These are phyloP conservation scores for Hemibagrus wyckioides DNA, from an alignment of 2,113 vertebrate genomes.

Conservation along the genomic window DNA sequence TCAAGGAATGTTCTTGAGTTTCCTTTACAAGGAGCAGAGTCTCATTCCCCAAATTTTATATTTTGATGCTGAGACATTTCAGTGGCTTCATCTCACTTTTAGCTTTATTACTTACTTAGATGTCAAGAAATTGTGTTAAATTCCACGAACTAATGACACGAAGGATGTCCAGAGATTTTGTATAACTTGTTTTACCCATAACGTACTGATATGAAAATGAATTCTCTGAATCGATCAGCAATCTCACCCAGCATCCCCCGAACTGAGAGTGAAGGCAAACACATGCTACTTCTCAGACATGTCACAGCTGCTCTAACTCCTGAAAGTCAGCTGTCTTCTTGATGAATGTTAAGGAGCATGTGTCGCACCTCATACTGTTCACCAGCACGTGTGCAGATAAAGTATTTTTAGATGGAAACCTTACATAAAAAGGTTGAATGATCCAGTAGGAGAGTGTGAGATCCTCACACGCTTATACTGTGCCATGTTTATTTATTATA, in stretches of 20 bases:
- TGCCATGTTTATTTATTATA: neutral
- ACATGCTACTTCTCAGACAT: neutral
- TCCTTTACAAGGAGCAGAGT: neutral
- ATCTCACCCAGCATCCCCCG: neutral
- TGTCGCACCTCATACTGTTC: neutral
- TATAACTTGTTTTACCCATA: neutral
- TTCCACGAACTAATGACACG: too few species aligned
- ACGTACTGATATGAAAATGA: neutral
- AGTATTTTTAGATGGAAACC: neutral
- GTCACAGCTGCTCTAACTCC: neutral
- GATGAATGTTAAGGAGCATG: neutral
- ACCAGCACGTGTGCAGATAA: neutral
- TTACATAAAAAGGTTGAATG: neutral
- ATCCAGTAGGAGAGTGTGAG: neutral
- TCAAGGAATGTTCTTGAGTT: neutral
- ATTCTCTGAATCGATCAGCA: neutral
- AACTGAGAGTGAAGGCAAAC: neutral
- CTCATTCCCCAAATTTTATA: neutral
- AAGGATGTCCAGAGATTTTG: neutral
- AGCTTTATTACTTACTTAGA: neutral
- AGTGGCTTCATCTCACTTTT: neutral
- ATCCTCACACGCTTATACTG: neutral
- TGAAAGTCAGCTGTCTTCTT: neutral
- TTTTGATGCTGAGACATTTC: neutral
- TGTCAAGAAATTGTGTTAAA: too few species aligned